Evolutionary conservation across 2,888 invertebrate species (phyloP), one percentile per base, ranked within the genome.

Genomic region (Pammene fasciana): DNA sequence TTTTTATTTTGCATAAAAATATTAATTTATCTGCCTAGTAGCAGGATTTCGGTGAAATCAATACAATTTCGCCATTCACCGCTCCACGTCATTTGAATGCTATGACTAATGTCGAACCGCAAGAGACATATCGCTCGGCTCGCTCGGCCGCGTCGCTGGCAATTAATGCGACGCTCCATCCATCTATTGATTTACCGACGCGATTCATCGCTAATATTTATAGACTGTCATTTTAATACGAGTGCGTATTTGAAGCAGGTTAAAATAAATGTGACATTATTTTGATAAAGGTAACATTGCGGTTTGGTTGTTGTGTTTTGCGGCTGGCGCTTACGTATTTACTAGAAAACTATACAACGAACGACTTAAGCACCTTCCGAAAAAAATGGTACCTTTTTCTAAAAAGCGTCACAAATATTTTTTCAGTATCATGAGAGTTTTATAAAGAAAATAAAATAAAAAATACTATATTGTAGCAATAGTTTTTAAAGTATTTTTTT

Each of bases 181-280:
- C 84, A 85, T 87, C 87, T 85, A 87, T 87, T 87, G 87, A 88
- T 87, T 87, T 88, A 87, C 76, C 73, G 72, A 74, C 61, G 66
- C 67, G 74, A 86, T 86, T 85, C 85, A 79, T 78, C 74, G 74
- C 75, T 73, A 76, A 80, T 80, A 82, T 82, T 79, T 78, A 76
- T 76, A 70, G 68, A 50, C 4, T 26, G 18, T 68, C 52, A 52
- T 45, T 56, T 57, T 57, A 50, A 45, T 38, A 26, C n/a, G 5
- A 13, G 18, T 26, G 41, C 7, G 41, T 38, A 43, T 50, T 50
- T 50, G 61, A 36, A 26, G 4, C 26, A 61, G 50, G 26, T 52
- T 26, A 26, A 26, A 11, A 10, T 52, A 11, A 52, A 50, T n/a
- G n/a, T 11, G 14, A 14, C 5, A 46, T 7, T 46, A 14, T 46